Conservation (phyloP, 2,113 vertebrate species). For the Cyrtonyx montezumae region DNA sequence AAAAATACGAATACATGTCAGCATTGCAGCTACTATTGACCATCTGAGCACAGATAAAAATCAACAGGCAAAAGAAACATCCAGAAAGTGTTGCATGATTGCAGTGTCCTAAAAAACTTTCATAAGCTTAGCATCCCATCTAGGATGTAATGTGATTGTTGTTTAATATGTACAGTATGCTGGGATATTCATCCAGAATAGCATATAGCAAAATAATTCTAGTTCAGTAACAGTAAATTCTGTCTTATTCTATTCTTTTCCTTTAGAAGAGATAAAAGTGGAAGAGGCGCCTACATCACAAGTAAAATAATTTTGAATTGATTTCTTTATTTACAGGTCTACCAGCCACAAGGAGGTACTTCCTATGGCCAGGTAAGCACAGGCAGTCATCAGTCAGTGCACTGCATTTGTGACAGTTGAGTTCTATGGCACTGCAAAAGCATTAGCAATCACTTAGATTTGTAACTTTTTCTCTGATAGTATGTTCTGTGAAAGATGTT, state of each 20-base stretch:
- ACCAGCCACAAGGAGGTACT: not conserved
- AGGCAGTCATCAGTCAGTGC: not conserved
- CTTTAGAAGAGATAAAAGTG: not conserved
- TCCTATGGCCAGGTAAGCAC: not conserved
- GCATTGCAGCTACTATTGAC: not conserved
- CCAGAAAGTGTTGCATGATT: fast-evolving
- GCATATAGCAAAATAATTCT: not conserved
- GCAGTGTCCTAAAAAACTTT: not conserved
- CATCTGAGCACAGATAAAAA: not conserved
- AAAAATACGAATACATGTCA: not conserved
- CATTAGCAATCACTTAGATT: not conserved
- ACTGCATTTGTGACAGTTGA: not conserved
- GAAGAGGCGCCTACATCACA: not conserved
- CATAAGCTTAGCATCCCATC: fast-evolving
- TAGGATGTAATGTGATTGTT: not conserved
- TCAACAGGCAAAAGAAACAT: not conserved
- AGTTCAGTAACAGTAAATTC: not conserved
- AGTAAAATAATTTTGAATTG: not conserved
- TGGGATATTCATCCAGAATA: not conserved
- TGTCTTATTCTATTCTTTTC: not conserved
- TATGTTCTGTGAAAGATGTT: not conserved
- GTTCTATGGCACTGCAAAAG: not conserved
- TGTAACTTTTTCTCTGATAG: not conserved
- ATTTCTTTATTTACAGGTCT: not conserved
- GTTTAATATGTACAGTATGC: not conserved